Percentiles rank a stretch among this genome's conserved stretches.
Evolutionary conservation across 2,888 invertebrate species (phyloP).

Genomic region (Eristalis tenax): DNA sequence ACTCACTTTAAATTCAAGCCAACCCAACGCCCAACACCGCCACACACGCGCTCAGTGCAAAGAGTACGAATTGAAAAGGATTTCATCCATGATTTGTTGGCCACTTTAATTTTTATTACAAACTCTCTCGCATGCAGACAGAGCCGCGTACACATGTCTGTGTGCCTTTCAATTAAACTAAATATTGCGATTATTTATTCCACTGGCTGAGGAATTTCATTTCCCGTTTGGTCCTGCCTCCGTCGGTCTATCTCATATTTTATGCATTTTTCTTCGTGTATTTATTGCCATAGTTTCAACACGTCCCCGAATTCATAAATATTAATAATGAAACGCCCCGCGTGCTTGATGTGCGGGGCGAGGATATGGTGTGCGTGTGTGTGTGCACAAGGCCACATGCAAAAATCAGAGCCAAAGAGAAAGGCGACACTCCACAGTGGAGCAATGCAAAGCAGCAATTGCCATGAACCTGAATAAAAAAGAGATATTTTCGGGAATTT

Average conservation of each 20-base stretch:
- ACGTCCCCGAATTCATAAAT: slow-evolving; percentile 66
- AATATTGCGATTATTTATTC: slow-evolving; percentile 45
- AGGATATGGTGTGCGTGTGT: background rate
- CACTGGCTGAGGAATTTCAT: slow-evolving; percentile 48
- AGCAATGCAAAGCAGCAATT: slow-evolving; percentile 9
- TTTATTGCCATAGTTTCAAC: slow-evolving; percentile 65
- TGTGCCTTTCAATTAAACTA: slow-evolving; percentile 50
- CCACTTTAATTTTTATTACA: slow-evolving; percentile 33
- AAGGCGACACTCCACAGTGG: slow-evolving; percentile 1
- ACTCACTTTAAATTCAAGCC: slow-evolving; percentile 6
- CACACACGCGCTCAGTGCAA: background rate
- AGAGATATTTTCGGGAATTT: slow-evolving; percentile 25
- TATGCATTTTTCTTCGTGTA: slow-evolving; percentile 56
- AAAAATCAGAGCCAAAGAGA: slow-evolving; percentile 40
- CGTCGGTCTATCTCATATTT: slow-evolving; percentile 41
- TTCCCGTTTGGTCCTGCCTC: slow-evolving; percentile 12
- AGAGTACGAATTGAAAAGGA: background rate
- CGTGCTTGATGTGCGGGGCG: background rate
- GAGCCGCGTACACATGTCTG: background rate
- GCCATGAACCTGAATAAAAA: background rate
- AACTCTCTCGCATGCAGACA: background rate
- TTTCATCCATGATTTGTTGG: slow-evolving; percentile 17
- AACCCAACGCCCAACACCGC: background rate
- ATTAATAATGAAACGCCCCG: slow-evolving; percentile 51
- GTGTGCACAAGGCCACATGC: slow-evolving; percentile 29